These are phyloP conservation scores for Eumerus sabulonum DNA, from an alignment of 2,888 invertebrate species.

Conservation along the genomic window DNA sequence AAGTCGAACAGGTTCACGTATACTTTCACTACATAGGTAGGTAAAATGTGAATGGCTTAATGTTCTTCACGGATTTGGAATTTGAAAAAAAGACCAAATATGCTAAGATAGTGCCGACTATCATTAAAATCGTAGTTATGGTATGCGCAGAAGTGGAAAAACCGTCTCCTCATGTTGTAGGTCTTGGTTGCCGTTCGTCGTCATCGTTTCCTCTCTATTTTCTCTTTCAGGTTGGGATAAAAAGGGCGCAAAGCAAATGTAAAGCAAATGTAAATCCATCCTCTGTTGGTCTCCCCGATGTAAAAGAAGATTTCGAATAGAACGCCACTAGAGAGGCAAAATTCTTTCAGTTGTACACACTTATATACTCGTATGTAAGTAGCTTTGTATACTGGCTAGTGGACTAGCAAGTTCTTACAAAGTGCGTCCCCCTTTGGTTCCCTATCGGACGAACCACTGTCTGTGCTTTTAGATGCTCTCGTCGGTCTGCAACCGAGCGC, in stretches of 20 bases:
- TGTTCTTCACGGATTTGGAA: no score
- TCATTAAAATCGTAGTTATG: no score
- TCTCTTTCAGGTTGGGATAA: background rate
- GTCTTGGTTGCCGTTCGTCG: no score
- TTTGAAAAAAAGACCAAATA: no score
- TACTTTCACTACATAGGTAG: constrained; percentile 55
- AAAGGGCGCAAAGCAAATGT: constrained; percentile 28
- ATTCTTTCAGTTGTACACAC: constrained; percentile 31
- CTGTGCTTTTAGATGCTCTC: constrained; percentile 35
- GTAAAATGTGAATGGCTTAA: no score
- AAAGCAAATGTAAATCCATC: background rate
- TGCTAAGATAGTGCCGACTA: no score
- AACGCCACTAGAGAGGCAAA: constrained; percentile 30
- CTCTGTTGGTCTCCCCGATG: constrained; percentile 3
- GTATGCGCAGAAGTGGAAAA: no score
- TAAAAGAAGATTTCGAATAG: constrained; percentile 34
- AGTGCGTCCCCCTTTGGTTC: constrained; percentile 7
- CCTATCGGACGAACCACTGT: constrained; percentile 20
- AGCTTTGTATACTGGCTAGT: constrained; percentile 22
- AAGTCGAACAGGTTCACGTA: constrained; percentile 56
- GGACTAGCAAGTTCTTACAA: constrained; percentile 48
- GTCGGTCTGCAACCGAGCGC: background rate
- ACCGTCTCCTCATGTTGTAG: no score
- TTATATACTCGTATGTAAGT: background rate
- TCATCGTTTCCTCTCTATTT: background rate